Percentiles rank a stretch among this genome's conserved stretches.
phyloP scores from a whole-genome alignment of 2,797 vertebrate genomes.

The Tenualosa thibaudeaui region DNA sequence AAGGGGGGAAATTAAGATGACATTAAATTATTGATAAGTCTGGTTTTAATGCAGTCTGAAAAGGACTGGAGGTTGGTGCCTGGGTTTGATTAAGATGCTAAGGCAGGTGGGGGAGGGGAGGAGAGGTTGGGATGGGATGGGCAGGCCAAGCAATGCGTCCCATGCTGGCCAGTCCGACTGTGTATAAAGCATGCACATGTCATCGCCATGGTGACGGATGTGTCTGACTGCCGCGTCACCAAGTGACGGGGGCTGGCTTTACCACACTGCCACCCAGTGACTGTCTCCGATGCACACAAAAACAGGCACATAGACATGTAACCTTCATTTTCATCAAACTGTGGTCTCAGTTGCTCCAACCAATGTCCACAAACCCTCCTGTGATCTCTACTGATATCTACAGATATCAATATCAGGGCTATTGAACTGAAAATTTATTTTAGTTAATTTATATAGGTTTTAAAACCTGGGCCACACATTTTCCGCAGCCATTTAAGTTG shows the following conservation, averaged over 20 bases:
- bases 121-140: neutral
- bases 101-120: neutral
- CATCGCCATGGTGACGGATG: neutral
- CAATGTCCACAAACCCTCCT: neutral
- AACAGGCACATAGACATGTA: neutral
- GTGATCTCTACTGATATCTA: neutral
- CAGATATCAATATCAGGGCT: too few relatives aligned
- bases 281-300: neutral
- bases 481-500: too few relatives aligned
- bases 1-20: conserved; percentile 26
- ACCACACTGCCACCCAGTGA: conserved; percentile 57
- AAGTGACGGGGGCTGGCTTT: conserved; percentile 31
- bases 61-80: conserved; percentile 22
- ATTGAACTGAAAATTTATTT: too few relatives aligned
- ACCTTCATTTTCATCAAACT: neutral
- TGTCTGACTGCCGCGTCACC: neutral
- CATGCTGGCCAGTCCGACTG: neutral
- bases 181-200: neutral
- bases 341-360: neutral
- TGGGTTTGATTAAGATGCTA: neutral
- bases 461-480: too few relatives aligned
- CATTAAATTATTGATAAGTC: conserved; percentile 50
- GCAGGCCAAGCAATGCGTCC: neutral
- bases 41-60: conserved; percentile 51
- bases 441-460: too few relatives aligned